Conservation (phyloP, 1,140 invertebrate genomes). For the Sarcophaga bullata region DNA sequence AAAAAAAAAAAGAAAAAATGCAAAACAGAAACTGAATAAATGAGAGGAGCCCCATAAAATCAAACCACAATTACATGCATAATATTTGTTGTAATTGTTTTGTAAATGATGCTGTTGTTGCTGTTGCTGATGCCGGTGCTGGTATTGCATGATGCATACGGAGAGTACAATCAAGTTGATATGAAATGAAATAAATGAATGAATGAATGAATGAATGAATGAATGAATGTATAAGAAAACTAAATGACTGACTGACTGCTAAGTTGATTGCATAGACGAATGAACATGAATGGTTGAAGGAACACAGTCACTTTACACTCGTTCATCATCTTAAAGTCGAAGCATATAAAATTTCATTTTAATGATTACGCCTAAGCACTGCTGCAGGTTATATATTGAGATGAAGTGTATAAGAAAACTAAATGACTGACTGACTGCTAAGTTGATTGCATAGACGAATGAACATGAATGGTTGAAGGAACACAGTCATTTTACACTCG, state of each 20-base stretch:
- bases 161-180: background rate
- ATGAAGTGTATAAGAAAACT: no score
- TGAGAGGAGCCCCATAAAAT: background rate
- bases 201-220: background rate
- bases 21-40: background rate
- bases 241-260: no score
- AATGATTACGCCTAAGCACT: background rate
- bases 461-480: no score
- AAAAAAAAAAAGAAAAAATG: conserved; percentile 21
- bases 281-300: no score
- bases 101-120: background rate
- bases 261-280: no score
- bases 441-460: background rate
- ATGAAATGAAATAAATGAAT: conserved; percentile 11
- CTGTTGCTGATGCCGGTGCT: background rate
- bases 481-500: no score
- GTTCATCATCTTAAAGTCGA: background rate
- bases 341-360: background rate
- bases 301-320: no score
- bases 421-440: no score
- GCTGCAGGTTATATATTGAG: background rate
- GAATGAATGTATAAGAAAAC: no score
- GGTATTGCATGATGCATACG: background rate
- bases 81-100: conserved; percentile 23
- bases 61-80: conserved; percentile 40